Evolutionary conservation across 2,888 invertebrate species (phyloP), one percentile per base, ranked within the genome.

Genomic region (Coleophora deauratella): DNA sequence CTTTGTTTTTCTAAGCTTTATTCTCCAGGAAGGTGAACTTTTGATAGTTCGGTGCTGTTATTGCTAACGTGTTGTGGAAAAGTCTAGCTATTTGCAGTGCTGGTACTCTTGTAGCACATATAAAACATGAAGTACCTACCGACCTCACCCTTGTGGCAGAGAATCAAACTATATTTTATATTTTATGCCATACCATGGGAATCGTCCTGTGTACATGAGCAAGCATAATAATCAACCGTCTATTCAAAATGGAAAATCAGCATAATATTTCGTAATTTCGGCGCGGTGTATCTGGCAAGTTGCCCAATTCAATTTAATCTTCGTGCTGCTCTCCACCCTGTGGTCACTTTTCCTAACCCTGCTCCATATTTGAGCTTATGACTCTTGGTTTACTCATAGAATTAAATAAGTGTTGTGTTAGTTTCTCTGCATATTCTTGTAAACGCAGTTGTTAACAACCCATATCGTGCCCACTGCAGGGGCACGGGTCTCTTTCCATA

Each of bases 301-400:
- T 59, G 77, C 81, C 80, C 69, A 63, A 59, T 69, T 69, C 72
- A 71, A 80, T 79, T 79, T 80, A 75, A 78, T 81, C 75, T 80
- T 78, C 73, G 72, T 72, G 64, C 65, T 59, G 62, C 56, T 60
- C 63, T 64, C 62, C 58, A 51, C 59, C 60, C 59, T 72, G 79
- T 75, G 78, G 78, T 78, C 78, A 76, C 72, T 75, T 66, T 68
- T 59, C 56, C 56, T 57, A 53, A 51, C 57, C 56, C 54, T 58
- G 59, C 54, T 60, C 52, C 54, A 56, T 58, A 59, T 65, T 62
- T 66, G 57, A 51, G 51, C 58, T 58, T 55, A 40, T 43, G 45
- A 47, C 47, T 53, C 47, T 53, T 51, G 55, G 56, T 52, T 21
- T 21, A 21, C 21, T 21, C 56, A 51, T 62, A 53, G 52, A 68